Base-by-base conservation (phyloP, 1,140 invertebrate genomes). In the Bombus polaris region DNA sequence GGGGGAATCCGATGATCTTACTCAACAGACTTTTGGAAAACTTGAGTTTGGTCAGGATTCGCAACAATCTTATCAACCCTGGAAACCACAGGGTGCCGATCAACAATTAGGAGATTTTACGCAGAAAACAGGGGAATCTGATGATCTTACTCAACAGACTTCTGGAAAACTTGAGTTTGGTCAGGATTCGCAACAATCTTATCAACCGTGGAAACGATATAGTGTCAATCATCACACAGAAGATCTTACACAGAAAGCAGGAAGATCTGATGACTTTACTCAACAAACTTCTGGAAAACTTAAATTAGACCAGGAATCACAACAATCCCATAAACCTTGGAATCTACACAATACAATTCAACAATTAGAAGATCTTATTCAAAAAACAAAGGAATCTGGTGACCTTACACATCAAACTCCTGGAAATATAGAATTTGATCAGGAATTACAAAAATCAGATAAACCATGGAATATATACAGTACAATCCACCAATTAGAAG, bases 401-500 rank as follows among this genome's bases (percentile, higher is more conserved):
- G 88, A 90, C 62, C 81, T 93, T 0, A 91, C 87, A 0, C 87
- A 88, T 37, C 91, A 91, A 57, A 86, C 91, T 85, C 84, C 86
- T 84, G 90, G 87, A 62, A 88, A 93, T 39, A 91, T 95, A 89
- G 90, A 95, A 83, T 91, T 93, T 73, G 92, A 88, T 0, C 94
- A 95, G 83, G 0, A 72, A 72, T 75, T 78, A 3, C 81, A 70
- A 39, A 15, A 76, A 13, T 8, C 35, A 8, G 39, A 84, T 59
- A 47, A 87, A 8, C 68, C 47, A 39, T 47, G 81, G 32, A 77
- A 8, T 18, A 37, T 47, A n/a, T 2, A 32, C 9, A 37, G 32
- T 47, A 18, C 77, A 25, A 81, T 39, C 15, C 81, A 88, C 1
- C 22, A 83, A 39, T 81, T 6, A 32, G 72, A 81, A 79, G 87